These are phyloP conservation scores for Eilema sororculum DNA, from an alignment of 2,888 invertebrate genomes.

Conservation along the genomic window DNA sequence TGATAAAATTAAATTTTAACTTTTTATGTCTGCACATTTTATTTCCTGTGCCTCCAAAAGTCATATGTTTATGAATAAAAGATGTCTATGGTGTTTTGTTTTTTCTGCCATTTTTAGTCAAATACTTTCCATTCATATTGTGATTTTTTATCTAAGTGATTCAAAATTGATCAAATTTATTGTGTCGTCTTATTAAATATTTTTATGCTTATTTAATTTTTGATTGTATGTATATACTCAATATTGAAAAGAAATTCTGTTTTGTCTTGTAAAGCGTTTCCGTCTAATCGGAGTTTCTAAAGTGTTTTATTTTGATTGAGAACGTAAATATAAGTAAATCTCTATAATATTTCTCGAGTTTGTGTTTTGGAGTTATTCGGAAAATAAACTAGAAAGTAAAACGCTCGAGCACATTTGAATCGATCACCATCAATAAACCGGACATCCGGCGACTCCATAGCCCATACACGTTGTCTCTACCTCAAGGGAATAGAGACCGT, in stretches of 20 bases:
- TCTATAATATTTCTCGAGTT: slow-evolving; percentile 23
- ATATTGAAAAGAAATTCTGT: slow-evolving; percentile 42
- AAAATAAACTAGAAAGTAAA: slow-evolving; percentile 42
- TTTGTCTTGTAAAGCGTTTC: slow-evolving; percentile 42
- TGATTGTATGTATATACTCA: slow-evolving; percentile 47
- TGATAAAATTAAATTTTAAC: not conserved
- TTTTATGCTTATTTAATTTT: slow-evolving; percentile 61
- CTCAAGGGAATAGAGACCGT: slow-evolving; percentile 82
- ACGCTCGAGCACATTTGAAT: slow-evolving; percentile 61
- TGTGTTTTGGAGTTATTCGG: slow-evolving; percentile 27
- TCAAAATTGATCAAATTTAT: slow-evolving; percentile 78
- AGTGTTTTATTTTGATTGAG: slow-evolving; percentile 41
- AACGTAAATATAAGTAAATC: slow-evolving; percentile 43
- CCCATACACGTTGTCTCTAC: slow-evolving; percentile 85
- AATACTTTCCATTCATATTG: slow-evolving; percentile 80
- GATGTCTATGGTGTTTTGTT: slow-evolving; percentile 79
- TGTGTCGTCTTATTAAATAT: slow-evolving; percentile 75
- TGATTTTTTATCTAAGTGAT: slow-evolving; percentile 69
- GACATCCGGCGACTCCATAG: slow-evolving; percentile 84
- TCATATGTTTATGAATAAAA: slow-evolving; percentile 50
- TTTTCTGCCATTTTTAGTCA: slow-evolving; percentile 83
- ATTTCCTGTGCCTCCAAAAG: slow-evolving; percentile 31
- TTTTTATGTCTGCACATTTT: not conserved
- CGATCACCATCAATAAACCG: slow-evolving; percentile 67
- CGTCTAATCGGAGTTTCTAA: slow-evolving; percentile 42